A percentile compares a stretch with the other conserved stretches of the same genome.
Conservation (phyloP, 2,113 vertebrate species). For the Nymphicus hollandicus region DNA sequence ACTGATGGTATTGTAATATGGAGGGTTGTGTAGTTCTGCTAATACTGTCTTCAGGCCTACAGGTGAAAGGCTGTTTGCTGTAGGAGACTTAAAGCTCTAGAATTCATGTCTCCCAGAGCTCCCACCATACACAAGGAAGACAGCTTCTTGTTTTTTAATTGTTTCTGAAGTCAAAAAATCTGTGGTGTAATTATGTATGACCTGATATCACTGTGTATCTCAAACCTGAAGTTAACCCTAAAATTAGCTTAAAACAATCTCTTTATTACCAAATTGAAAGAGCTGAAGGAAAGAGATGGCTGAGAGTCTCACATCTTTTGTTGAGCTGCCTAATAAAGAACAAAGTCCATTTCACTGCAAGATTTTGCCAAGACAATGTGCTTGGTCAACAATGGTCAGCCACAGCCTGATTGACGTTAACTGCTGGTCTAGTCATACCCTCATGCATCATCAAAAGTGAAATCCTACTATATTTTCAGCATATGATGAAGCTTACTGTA, state of each 20-base stretch:
- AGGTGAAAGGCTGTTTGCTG: neutral
- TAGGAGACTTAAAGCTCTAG: neutral
- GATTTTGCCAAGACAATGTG: neutral
- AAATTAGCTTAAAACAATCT: conserved; percentile 7
- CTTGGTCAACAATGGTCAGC: neutral
- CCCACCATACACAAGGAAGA: neutral
- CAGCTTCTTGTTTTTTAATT: neutral
- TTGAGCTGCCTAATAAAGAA: neutral
- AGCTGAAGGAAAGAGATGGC: neutral
- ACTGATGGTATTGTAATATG: neutral
- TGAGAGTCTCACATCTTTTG: neutral
- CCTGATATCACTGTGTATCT: neutral
- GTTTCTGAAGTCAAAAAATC: neutral
- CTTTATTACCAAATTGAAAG: neutral
- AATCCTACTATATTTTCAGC: neutral
- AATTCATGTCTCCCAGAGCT: neutral
- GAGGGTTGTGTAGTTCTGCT: neutral
- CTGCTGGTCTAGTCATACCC: neutral
- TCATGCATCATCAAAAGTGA: neutral
- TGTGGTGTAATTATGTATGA: neutral
- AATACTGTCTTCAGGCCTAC: neutral
- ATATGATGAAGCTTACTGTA: neutral
- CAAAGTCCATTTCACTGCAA: neutral
- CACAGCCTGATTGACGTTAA: neutral
- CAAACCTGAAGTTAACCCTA: conserved; percentile 21